These are phyloP conservation scores for Sebastes aleutianus DNA, from an alignment of 2,797 vertebrate genomes.

Conservation along the genomic window DNA sequence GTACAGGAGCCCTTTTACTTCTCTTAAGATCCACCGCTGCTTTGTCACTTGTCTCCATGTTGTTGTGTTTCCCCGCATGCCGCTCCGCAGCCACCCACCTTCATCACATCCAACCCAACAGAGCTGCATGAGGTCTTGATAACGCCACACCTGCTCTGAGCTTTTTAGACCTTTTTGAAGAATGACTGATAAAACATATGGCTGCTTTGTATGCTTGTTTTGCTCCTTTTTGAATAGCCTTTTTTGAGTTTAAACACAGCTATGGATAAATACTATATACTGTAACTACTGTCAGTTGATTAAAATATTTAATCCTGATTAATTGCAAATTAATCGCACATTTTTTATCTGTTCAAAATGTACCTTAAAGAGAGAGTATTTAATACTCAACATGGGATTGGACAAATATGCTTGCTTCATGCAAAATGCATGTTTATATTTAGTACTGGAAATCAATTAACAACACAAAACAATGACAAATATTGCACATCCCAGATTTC, in stretches of 20 bases:
- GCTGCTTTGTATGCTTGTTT: neutral
- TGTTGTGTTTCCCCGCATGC: conserved; percentile 8
- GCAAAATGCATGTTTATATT: too few species aligned
- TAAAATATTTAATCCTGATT: too few species aligned
- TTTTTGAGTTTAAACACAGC: neutral
- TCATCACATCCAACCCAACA: conserved; percentile 17
- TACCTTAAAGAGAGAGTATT: too few species aligned
- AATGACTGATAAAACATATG: neutral
- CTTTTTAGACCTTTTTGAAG: neutral
- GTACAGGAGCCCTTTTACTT: conserved; percentile 85
- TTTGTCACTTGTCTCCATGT: conserved; percentile 18
- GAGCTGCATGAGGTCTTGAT: neutral
- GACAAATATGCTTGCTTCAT: too few species aligned
- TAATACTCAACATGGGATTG: too few species aligned
- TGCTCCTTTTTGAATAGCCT: neutral
- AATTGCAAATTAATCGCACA: too few species aligned
- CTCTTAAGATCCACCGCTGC: conserved; percentile 46
- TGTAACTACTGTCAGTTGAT: too few species aligned
- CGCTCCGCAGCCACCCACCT: neutral
- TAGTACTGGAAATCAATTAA: too few species aligned
- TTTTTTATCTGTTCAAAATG: too few species aligned
- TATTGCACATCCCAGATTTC: too few species aligned
- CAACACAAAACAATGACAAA: too few species aligned
- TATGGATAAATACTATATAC: neutral
- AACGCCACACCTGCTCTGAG: neutral